Base-by-base conservation (phyloP, 2,888 invertebrate species). In the Blera fallax region DNA sequence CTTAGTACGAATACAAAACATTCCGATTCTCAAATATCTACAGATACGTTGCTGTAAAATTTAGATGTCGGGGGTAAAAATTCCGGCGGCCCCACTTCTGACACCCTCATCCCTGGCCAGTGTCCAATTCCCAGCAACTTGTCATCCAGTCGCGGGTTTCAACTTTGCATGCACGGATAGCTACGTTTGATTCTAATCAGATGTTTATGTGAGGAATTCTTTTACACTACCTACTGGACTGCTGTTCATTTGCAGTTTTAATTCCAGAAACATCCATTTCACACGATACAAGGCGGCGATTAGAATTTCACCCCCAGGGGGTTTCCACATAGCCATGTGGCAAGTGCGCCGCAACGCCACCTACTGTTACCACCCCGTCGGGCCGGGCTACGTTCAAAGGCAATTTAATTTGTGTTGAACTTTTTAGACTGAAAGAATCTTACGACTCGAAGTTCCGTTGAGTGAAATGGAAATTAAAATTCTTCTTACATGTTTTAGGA, bases 391-490 rank as follows among this genome's bases (percentile, higher is more conserved):
- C 48, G 21, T 50, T 64, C 5, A 58, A 34, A 56, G 48, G 56
- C 48, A 82, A 77, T 77, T 72, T 43, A 76, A 70, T 76, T 74
- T 81, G 52, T 40, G 69, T 56, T 69, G 56, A 76, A 64, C 45
- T 70, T 82, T 29, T 43, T 29, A 8, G 54, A 27, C 50, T 73
- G 18, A 50, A 62, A 76, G 18, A 70, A 70, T 65, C 56, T 50
- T 27, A 48, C 62, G 16, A 56, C 29, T 62, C n/a, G 11, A 37
- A 34, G 45, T 24, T 67, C 52, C 60, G 27, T 32, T 52, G 18
- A 54, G 69, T 62, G 54, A 74, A 74, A 48, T 48, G 40, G 14
- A 76, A 81, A 81, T 70, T 70, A 64, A 77, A 82, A 77, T 72
- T 72, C 48, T 81, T 50, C n/a, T 58, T 65, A 50, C 64, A 82